Evolutionary conservation across 2,797 vertebrate species (phyloP).

Genomic region (Parotocinclus haroldoi): DNA sequence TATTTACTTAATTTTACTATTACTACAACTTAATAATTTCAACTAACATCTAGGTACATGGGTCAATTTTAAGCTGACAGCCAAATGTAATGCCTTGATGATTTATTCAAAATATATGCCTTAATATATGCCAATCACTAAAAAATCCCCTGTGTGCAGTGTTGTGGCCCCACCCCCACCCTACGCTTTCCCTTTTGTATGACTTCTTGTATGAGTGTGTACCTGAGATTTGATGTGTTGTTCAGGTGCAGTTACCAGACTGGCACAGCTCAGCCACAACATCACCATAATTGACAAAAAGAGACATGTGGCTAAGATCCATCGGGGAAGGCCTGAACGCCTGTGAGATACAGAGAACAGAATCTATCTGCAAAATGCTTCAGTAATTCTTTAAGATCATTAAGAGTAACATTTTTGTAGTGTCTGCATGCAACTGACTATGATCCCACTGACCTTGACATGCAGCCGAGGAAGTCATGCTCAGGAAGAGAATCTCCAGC

Average conservation of each 20-base stretch:
- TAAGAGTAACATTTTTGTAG: background rate
- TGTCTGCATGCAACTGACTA: background rate
- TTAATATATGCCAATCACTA: too few relatives aligned
- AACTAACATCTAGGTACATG: too few relatives aligned
- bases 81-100: too few relatives aligned
- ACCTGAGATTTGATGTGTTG: constrained; percentile 92
- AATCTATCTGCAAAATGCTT: background rate
- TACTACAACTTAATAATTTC: too few relatives aligned
- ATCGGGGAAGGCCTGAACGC: constrained; percentile 91
- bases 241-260: constrained; percentile 87
- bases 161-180: too few relatives aligned
- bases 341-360: constrained; percentile 57
- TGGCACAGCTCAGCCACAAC: constrained; percentile 96
- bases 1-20: too few relatives aligned
- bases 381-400: background rate
- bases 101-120: too few relatives aligned
- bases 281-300: constrained; percentile 94
- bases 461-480: constrained; percentile 94
- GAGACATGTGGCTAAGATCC: constrained; percentile 92
- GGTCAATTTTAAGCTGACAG: too few relatives aligned
- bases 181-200: too few relatives aligned
- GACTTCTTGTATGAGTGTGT: constrained; percentile 19
- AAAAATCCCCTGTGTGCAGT: too few relatives aligned
- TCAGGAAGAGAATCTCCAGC: constrained; percentile 72
- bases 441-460: constrained; percentile 81